phyloP scores from a whole-genome alignment of 1,140 invertebrate species.

The Microplitis demolitor region DNA sequence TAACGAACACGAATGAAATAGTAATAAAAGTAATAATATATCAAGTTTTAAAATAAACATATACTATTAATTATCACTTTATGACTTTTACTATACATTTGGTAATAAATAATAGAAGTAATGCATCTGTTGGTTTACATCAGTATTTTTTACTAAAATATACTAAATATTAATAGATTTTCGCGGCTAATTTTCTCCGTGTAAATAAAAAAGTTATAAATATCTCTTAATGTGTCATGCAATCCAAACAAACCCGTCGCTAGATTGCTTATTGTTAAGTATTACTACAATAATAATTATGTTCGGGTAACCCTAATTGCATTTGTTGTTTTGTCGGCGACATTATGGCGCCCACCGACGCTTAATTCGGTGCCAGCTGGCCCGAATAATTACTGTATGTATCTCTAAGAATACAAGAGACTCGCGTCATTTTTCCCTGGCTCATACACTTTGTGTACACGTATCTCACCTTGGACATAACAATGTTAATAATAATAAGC shows the following conservation, averaged over 20 bases:
- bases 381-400: not conserved
- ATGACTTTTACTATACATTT: too few relatives aligned
- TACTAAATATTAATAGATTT: not conserved
- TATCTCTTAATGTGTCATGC: too few relatives aligned
- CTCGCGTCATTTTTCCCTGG: not conserved
- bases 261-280: not conserved
- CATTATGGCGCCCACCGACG: not conserved
- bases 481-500: too few relatives aligned
- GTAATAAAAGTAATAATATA: too few relatives aligned
- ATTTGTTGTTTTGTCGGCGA: not conserved
- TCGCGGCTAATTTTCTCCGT: too few relatives aligned
- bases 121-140: not conserved
- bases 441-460: not conserved
- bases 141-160: not conserved
- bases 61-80: too few relatives aligned
- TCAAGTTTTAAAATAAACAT: too few relatives aligned
- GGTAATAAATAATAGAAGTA: too few relatives aligned
- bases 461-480: not conserved
- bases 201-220: too few relatives aligned
- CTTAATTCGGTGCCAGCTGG: not conserved
- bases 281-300: not conserved
- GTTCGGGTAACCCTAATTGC: not conserved
- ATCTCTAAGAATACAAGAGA: not conserved
- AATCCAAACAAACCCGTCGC: too few relatives aligned
- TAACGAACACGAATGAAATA: too few relatives aligned